Conservation (phyloP, 1,140 invertebrate genomes). For the Drosophila dunni region DNA sequence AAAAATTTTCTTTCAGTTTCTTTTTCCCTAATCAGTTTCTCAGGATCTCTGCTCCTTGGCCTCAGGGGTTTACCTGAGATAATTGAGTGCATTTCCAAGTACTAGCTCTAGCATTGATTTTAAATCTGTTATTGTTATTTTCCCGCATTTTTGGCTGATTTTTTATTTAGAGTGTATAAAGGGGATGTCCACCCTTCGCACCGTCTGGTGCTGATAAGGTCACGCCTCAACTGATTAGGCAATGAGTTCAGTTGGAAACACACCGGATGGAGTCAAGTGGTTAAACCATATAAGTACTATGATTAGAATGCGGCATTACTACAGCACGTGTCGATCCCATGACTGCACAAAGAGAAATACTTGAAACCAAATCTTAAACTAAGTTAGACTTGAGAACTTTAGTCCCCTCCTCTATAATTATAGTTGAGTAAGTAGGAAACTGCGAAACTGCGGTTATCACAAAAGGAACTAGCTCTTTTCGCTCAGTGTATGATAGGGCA, state of each 20-base stretch:
- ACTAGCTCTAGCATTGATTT: not conserved
- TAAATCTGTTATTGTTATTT: not conserved
- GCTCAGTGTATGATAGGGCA: too few relatives aligned
- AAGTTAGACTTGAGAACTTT: too few relatives aligned
- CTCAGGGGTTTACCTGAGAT: not conserved
- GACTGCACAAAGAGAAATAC: conserved; percentile 4
- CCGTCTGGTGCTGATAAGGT: conserved; percentile 20
- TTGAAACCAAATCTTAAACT: too few relatives aligned
- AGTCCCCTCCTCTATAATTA: too few relatives aligned
- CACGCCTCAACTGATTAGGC: conserved; percentile 6
- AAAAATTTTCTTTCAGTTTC: not conserved
- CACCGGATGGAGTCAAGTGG: conserved; percentile 23
- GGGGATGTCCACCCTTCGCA: not conserved
- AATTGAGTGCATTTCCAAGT: not conserved
- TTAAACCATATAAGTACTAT: conserved; percentile 12
- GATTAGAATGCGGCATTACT: not conserved
- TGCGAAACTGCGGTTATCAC: too few relatives aligned
- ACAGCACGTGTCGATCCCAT: conserved; percentile 32
- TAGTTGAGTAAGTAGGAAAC: too few relatives aligned
- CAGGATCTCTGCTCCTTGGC: not conserved
- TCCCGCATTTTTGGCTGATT: not conserved
- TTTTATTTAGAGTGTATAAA: too few relatives aligned
- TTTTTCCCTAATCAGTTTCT: not conserved
- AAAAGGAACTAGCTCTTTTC: too few relatives aligned
- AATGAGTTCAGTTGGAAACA: conserved; percentile 6